Evolutionary conservation across 64 coral and sea anemone genomes (phyloP).

Genomic region (Stylophora pistillata): DNA sequence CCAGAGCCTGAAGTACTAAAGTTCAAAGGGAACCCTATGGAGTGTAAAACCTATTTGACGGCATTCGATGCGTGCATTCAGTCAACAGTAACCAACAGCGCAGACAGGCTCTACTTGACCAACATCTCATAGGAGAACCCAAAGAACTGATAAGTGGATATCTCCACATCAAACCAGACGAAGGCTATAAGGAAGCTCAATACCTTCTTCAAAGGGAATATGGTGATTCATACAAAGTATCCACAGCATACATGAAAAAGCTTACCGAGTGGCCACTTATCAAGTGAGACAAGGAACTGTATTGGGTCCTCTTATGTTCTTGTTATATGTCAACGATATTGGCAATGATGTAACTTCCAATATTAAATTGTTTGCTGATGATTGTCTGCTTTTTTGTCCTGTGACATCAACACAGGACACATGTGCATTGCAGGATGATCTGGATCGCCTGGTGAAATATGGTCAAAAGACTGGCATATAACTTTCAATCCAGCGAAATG

Average conservation of each 20-base stretch:
- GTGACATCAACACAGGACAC: no score
- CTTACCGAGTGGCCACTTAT: not conserved
- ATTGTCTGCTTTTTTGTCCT: no score
- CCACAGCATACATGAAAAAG: not conserved
- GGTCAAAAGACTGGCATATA: no score
- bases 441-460: no score
- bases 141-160: conserved; percentile 27
- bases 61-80: conserved; percentile 44
- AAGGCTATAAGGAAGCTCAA: conserved; percentile 24
- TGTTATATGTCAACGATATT: no score
- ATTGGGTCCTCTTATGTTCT: no score
- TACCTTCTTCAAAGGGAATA: conserved; percentile 9
- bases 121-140: conserved; percentile 29
- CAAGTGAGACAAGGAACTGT: conserved; percentile 19
- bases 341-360: no score
- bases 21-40: conserved; percentile 5
- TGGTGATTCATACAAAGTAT: conserved; percentile 35
- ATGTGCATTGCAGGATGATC: no score
- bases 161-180: conserved; percentile 17
- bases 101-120: conserved; percentile 37
- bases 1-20: not conserved
- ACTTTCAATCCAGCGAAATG: no score
- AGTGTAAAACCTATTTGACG: conserved; percentile 27
- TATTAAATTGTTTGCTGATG: no score
- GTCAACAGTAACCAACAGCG: not conserved